Conservation (phyloP, 2,797 vertebrate species). For the Sebastes steindachneri region DNA sequence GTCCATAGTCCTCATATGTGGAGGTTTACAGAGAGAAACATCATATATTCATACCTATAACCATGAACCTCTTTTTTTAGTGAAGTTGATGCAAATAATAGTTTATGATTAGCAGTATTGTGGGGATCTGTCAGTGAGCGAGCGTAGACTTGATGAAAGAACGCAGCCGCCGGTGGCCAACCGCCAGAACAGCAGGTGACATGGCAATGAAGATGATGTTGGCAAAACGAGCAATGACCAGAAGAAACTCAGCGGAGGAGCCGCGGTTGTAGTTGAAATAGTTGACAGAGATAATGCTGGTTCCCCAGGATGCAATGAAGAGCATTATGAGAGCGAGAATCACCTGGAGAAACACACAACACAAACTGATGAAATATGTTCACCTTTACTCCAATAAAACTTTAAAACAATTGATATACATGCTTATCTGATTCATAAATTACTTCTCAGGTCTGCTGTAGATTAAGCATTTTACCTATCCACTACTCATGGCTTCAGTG, state of each 20-base stretch:
- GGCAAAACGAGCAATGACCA: constrained; percentile 82
- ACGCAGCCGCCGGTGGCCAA: constrained; percentile 82
- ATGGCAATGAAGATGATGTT: constrained; percentile 83
- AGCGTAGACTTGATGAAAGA: constrained; percentile 74
- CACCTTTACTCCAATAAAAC: background rate
- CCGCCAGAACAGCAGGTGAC: constrained; percentile 81
- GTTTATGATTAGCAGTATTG: background rate
- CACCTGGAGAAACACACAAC: constrained; percentile 70
- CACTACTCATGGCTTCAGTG: background rate
- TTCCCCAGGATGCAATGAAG: constrained; percentile 85
- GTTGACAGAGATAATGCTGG: constrained; percentile 84
- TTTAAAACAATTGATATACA: background rate
- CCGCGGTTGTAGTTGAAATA: constrained; percentile 85
- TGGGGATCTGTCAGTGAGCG: constrained; percentile 36
- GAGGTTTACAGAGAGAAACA: background rate
- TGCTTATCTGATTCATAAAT: background rate
- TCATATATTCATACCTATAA: background rate
- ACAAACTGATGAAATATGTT: background rate
- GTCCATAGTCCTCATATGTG: background rate
- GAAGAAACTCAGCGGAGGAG: constrained; percentile 66
- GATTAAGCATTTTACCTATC: background rate
- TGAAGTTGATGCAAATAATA: background rate
- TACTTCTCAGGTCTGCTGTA: background rate
- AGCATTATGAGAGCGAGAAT: constrained; percentile 84
- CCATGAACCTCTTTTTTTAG: background rate